A percentile compares a stretch with the other conserved stretches of the same genome.
Evolutionary conservation across 2,797 vertebrate genomes (phyloP).

Genomic region (Argya squamiceps): DNA sequence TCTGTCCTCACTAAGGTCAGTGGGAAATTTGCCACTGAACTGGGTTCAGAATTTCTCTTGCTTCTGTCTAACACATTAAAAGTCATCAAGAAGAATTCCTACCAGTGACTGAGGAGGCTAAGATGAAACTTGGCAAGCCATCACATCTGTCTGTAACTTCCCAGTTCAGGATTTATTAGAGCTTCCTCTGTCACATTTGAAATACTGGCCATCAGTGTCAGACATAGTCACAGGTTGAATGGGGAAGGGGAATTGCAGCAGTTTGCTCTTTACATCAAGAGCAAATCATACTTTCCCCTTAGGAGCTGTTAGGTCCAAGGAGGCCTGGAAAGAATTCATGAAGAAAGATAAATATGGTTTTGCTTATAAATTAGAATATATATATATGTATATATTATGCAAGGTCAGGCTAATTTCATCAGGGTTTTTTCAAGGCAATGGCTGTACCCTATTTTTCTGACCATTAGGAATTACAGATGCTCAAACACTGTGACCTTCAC

Average conservation of each 20-base stretch:
- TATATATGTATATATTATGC: rapidly evolving
- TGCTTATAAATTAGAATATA: background rate
- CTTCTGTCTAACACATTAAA: background rate
- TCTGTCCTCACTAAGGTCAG: background rate
- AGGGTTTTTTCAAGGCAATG: background rate
- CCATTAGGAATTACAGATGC: background rate
- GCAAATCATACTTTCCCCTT: background rate
- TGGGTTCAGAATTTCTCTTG: background rate
- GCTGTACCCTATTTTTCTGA: background rate
- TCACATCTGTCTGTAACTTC: background rate
- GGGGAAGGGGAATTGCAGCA: background rate
- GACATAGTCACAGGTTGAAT: background rate
- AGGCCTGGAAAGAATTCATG: background rate
- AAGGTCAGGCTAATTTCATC: background rate
- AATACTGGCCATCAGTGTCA: background rate
- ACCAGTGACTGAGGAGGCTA: background rate
- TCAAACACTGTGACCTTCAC: background rate
- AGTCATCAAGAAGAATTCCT: background rate
- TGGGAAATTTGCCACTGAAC: rapidly evolving
- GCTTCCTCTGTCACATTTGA: background rate
- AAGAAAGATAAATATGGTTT: background rate
- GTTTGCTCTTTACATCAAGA: background rate
- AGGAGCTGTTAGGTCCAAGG: background rate
- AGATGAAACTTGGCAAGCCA: background rate
- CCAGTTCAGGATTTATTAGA: background rate